Evolutionary conservation across 2,113 vertebrate species (phyloP).

Genomic region (Callorhinus ursinus): DNA sequence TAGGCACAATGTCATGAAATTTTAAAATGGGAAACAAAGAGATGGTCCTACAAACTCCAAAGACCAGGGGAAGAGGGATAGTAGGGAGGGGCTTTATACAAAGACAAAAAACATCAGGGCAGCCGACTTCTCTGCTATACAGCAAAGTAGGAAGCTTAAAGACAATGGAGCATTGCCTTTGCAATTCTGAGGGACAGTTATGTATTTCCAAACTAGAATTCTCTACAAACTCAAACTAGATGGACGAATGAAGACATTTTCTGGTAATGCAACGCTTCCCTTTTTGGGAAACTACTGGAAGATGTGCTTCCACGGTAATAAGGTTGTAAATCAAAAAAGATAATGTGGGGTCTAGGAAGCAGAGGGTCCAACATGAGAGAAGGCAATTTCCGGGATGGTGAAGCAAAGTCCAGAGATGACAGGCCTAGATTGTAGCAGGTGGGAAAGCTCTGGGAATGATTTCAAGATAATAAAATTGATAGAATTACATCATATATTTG

Average conservation of each 20-base stretch:
- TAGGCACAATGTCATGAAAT: not conserved
- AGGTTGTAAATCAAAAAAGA: not conserved
- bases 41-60: not conserved
- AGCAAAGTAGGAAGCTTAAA: not conserved
- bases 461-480: not conserved
- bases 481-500: not conserved
- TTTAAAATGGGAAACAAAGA: not conserved
- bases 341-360: not conserved
- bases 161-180: not conserved
- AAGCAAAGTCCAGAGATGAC: not conserved
- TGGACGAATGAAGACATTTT: not conserved
- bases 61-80: not conserved
- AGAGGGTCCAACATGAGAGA: not conserved
- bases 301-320: not conserved
- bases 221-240: not conserved
- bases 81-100: not conserved
- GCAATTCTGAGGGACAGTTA: not conserved
- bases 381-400: not conserved
- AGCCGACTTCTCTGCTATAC: not conserved
- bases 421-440: not conserved
- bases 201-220: slow-evolving; percentile 17
- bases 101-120: not conserved
- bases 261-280: not conserved
- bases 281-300: not conserved
- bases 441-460: not conserved